Base-by-base conservation (phyloP, 2,797 vertebrate genomes). In the Erpetoichthys calabaricus region DNA sequence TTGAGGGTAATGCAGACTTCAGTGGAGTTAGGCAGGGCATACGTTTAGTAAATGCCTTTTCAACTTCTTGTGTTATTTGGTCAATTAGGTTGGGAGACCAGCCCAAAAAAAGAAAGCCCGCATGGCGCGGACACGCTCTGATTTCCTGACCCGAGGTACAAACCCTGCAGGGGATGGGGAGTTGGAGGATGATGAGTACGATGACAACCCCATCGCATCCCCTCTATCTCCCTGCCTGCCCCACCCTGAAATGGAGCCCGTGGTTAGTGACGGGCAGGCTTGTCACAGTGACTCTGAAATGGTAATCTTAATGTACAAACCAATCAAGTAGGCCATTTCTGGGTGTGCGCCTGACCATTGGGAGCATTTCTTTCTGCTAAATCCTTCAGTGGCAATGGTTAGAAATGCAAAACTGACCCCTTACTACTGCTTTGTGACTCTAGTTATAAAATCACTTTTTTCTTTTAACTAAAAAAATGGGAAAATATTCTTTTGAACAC, bases 241-340 rank as follows among this genome's bases (percentile, higher is more conserved):
- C 78, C 83, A 86, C 63, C 75, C 80, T 67, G 85, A 89, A 78
- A 80, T 70, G 57, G 82, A 79, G 76, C 69, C 77, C 55, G 82
- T 82, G 71, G 75, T 77, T 68, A 77, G 79, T 72, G 75, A 84
- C 73, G 83, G 81, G 69, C 87, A 89, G 82, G 86, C 89, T 79
- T 93, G 89, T 89, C 90, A 95, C 89, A 97, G 93, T 91, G 94
- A 99, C 89, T 97, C 93, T 47, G 94, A 97, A 87, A 98, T 97
- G 96, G 94, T 99, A 99, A 98, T 86, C 70, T 72, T 77, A 78
- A 60, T 63, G 66, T 47, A 1, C 1, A 44, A 65, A 74, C 45
- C 75, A 68, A 63, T 55, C 58, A 65, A 68, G 45, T 44, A 45
- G 63, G 69, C 69, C 60, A 62, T 62, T 60, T 78, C 61, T 70